phyloP scores from a whole-genome alignment of 2,888 invertebrate species.

The Zygogramma bicolorata region DNA sequence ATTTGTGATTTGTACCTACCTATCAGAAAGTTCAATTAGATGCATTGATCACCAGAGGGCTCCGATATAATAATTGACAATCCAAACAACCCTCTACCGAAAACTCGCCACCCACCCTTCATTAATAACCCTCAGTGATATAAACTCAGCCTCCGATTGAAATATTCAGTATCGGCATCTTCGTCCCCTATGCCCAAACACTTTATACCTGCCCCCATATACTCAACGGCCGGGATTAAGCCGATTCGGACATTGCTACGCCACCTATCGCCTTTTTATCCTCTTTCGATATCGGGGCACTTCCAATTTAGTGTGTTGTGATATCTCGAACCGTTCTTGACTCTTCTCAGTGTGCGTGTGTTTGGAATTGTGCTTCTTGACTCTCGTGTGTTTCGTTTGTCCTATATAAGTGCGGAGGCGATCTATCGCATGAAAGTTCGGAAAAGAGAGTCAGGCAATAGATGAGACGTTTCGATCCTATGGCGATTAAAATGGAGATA shows the following conservation, averaged over 20 bases:
- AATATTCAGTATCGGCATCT: background rate
- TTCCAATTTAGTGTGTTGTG: conserved; percentile 45
- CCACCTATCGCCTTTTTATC: conserved; percentile 47
- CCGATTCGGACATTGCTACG: conserved; percentile 44
- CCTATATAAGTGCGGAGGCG: background rate
- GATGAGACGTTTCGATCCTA: conserved; percentile 20
- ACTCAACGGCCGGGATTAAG: too few relatives aligned
- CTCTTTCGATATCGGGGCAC: conserved; percentile 20
- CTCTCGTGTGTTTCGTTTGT: conserved; percentile 18
- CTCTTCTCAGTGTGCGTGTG: conserved; percentile 6
- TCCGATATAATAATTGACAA: too few relatives aligned
- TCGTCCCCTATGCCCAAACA: background rate
- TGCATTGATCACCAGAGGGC: too few relatives aligned
- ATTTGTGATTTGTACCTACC: too few relatives aligned
- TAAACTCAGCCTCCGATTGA: background rate
- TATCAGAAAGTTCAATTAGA: too few relatives aligned
- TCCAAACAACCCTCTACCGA: too few relatives aligned
- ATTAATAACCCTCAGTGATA: too few relatives aligned
- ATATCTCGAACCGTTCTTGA: conserved; percentile 40
- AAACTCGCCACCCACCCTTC: too few relatives aligned
- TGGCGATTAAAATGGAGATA: conserved; percentile 50
- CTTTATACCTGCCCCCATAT: conserved; percentile 44
- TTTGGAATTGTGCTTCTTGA: too few relatives aligned
- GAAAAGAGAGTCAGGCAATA: conserved; percentile 38
- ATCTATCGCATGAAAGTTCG: background rate